These are phyloP conservation scores for Alosa alosa DNA, from an alignment of 2,113 vertebrate genomes.

Conservation along the genomic window DNA sequence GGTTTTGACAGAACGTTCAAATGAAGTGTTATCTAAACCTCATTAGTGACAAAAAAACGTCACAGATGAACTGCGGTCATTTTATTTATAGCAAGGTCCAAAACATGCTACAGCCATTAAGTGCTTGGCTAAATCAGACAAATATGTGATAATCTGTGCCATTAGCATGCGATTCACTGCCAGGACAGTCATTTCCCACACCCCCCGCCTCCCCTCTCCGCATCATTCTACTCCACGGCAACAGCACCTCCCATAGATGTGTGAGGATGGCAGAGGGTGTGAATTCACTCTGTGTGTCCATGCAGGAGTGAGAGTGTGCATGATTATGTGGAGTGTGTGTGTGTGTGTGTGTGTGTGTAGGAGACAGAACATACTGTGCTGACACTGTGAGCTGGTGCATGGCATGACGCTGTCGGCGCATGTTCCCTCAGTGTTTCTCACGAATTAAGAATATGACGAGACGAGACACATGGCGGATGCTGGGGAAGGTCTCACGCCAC, in stretches of 20 bases:
- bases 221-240: background rate
- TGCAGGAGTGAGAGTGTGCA: background rate
- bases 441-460: background rate
- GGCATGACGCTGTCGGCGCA: background rate
- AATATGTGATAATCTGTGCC: background rate
- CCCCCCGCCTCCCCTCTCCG: background rate
- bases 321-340: background rate
- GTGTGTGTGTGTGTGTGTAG: background rate
- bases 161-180: conserved; percentile 5
- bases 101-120: background rate
- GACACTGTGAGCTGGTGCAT: background rate
- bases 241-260: background rate
- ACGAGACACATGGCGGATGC: background rate
- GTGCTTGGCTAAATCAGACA: background rate
- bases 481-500: background rate
- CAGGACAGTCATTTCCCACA: background rate
- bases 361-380: background rate
- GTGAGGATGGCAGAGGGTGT: background rate
- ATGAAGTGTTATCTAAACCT: background rate
- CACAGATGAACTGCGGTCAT: background rate
- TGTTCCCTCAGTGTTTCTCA: background rate
- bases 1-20: background rate
- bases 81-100: background rate
- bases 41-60: background rate
- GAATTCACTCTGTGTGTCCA: background rate